A percentile compares a stretch with the other conserved stretches of the same genome.
These are phyloP conservation scores for Megalonaias nervosa DNA, from an alignment of 1,140 invertebrate species.

Conservation along the genomic window DNA sequence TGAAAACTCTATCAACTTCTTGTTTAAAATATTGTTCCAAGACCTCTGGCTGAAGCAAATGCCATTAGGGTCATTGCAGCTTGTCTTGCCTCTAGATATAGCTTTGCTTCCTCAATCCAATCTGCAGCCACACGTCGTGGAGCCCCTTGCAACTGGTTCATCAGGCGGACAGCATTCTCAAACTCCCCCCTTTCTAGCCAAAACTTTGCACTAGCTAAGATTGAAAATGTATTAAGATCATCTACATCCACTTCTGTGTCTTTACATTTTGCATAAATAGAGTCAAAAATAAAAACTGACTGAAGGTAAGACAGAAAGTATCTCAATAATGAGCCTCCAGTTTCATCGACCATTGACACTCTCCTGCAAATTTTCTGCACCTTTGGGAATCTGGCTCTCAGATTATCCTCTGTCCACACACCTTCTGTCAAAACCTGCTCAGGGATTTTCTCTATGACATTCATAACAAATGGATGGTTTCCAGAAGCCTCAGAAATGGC, in stretches of 20 bases:
- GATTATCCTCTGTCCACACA: slow-evolving; percentile 87
- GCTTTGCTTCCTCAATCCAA: slow-evolving; percentile 89
- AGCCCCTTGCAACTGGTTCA: slow-evolving; percentile 91
- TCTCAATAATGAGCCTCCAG: slow-evolving; percentile 82
- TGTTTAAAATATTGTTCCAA: slow-evolving; percentile 64
- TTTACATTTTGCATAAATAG: slow-evolving; percentile 71
- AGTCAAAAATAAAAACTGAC: slow-evolving; percentile 73
- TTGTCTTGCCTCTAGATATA: slow-evolving; percentile 91
- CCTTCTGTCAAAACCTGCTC: slow-evolving; percentile 83
- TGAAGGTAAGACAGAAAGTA: slow-evolving; percentile 93
- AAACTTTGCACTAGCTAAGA: slow-evolving; percentile 88
- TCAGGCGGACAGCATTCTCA: slow-evolving; percentile 87
- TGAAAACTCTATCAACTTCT: background rate
- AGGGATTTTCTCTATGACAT: slow-evolving; percentile 84
- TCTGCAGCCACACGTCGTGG: slow-evolving; percentile 84
- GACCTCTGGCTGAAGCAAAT: slow-evolving; percentile 65
- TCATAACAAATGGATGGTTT: slow-evolving; percentile 78
- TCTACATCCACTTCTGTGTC: slow-evolving; percentile 70
- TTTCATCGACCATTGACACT: slow-evolving; percentile 87
- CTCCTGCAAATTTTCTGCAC: slow-evolving; percentile 76
- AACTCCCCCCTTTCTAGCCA: slow-evolving; percentile 87
- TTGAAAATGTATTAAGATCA: slow-evolving; percentile 86
- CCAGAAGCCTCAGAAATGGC: slow-evolving; percentile 74
- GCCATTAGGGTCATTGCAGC: slow-evolving; percentile 84
- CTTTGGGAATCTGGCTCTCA: slow-evolving; percentile 88